Evolutionary conservation across 2,888 invertebrate genomes (phyloP), one percentile per base, ranked within the genome.

Genomic region (Erynnis tages): DNA sequence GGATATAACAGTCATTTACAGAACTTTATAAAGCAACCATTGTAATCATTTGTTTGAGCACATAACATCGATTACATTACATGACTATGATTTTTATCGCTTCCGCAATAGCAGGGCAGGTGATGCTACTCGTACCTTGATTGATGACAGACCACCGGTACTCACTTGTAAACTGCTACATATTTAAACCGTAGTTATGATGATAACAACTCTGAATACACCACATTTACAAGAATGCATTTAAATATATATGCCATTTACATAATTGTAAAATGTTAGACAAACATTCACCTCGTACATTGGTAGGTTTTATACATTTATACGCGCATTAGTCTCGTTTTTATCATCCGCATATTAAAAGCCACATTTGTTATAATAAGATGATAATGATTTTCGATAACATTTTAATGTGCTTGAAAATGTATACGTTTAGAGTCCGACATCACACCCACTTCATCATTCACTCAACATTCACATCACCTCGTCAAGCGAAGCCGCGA

Each of bases 201-300:
- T 38, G 21, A 13, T 38, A 37, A 19, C 60, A 79, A 81, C n/a
- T 29, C 11, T 11, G 11, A n/a, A 29, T 0, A 32, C 2, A 32
- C 5, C 21, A 21, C 21, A 21, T 21, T 5, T 4, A 21, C 21
- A 3, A 5, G 5, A 4, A 32, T 11, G 7, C 32, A 32, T 32
- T 14, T 14, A 11, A 14, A 30, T 13, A 30, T 30, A 3, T n/a
- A n/a, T 78, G 76, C 79, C 73, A 71, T 73, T 73, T 73, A 68
- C 69, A 72, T 71, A 30, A 30, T 70, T 65, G 64, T 62, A 46
- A 53, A 56, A 57, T 58, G 44, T 60, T 58, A 58, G 55, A 30
- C 54, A 54, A 57, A 56, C 54, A 7, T 27, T 27, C 38, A 19
- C 11, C 11, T 35, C n/a, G 10, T 19, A 32, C 17, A 35, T 45